Conservation (phyloP, 2,797 vertebrate species). For the Hypotaenidia philippensis region DNA sequence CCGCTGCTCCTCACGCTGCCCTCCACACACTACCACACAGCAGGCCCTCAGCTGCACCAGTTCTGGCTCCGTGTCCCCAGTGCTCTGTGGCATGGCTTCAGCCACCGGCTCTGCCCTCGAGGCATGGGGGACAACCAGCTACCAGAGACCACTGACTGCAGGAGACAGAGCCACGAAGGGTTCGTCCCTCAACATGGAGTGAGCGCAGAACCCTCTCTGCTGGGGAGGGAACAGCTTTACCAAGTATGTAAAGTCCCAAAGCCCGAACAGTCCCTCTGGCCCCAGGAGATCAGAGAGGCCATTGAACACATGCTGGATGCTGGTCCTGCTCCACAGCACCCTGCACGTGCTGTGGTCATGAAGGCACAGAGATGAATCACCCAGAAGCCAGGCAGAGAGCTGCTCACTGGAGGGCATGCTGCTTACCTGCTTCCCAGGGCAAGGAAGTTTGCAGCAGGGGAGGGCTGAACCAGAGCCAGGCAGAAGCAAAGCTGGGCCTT, state of each 20-base stretch:
- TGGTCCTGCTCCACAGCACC: neutral
- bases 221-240: neutral
- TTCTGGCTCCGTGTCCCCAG: neutral
- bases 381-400: neutral
- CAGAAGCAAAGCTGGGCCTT: neutral
- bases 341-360: neutral
- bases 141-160: neutral
- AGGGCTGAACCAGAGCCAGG: neutral
- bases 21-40: neutral
- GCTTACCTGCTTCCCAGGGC: neutral
- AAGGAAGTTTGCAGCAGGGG: neutral
- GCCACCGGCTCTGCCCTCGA: neutral
- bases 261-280: neutral
- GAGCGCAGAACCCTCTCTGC: neutral
- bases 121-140: neutral
- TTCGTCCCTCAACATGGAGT: neutral
- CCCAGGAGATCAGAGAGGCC: neutral
- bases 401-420: rapidly evolving
- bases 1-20: neutral
- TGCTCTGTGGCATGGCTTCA: neutral
- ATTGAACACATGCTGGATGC: neutral
- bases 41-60: neutral
- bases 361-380: neutral
- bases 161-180: neutral
- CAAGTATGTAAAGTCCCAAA: neutral